Base-by-base conservation (phyloP, 2,797 vertebrate genomes). In the Alfaro cultratus region DNA sequence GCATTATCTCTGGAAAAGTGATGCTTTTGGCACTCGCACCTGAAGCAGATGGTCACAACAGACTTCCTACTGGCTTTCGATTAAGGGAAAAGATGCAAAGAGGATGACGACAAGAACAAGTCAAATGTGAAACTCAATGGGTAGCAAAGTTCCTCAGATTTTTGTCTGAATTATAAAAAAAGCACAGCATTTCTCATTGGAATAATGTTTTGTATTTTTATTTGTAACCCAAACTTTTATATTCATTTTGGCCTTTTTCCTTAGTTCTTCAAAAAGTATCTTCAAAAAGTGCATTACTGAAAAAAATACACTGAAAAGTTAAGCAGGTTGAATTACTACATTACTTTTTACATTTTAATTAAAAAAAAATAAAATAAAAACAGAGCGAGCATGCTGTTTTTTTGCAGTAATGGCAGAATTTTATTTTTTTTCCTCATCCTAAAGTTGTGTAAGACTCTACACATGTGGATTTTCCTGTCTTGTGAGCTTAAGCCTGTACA, bases 401-500 rank as follows among this genome's bases (percentile, higher is more conserved):
- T 75, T 53, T 34, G 18, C 21, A 49, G 60, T 21, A 4, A 21
- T 78, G 72, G 78, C 80, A 80, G 26, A 51, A n/a, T 16, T 0
- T 3, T 41, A 41, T 77, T 83, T 49, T 74, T 4, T 23, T 4
- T 23, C 2, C 1, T 9, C 6, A 34, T 87, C 88, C 86, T 88
- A 86, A 89, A 57, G 78, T 43, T 64, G 57, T 74, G 77, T 36
- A 10, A 81, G 18, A 18, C 74, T 45, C 5, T 36, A 47, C 26
- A 64, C 53, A 68, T 77, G 77, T 68, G 70, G 60, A 47, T 13
- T 31, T 45, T 47, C 26, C 76, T 21, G 1, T 41, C 21, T 55
- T 64, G 79, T 81, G 78, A 55, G 85, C 80, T 89, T 84, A 87
- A 87, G 81, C 46, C 41, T 15, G 29, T 84, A 62, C 76, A 41